Base-by-base conservation (phyloP, 2,797 vertebrate species). In the Lithobates sylvaticus region DNA sequence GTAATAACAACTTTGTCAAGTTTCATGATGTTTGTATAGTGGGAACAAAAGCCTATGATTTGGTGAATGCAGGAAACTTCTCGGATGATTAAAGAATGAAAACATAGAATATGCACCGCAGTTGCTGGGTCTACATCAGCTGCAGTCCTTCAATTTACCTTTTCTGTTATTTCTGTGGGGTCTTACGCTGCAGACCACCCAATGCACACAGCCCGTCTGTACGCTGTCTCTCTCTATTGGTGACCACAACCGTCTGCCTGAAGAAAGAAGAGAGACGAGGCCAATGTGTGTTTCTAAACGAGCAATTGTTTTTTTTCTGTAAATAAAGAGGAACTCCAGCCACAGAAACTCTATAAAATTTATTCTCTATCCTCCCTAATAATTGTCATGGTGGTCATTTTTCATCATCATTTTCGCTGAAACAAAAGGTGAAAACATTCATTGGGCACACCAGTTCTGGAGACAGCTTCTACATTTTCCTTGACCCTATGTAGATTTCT, bases 51-150 rank as follows among this genome's bases (percentile, higher is more conserved):
- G 39, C 77, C 74, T 27, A 32, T 39, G 73, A 77, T 77, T 84
- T 47, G 68, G 73, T 69, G 29, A 84, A 76, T 69, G 50, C 47
- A 78, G 39, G 34, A 32, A 26, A 58, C 67, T 76, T 71, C 74
- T 84, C 67, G 34, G 27, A 84, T 78, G 83, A 84, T 78, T 78
- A 84, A 61, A 77, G 83, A 69, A 15, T 70, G 64, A 84, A 84
- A 58, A 70, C 75, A 29, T 50, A 36, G 29, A 39, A 29, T 44
- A 84, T 74, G 77, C 65, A 58, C 61, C 50, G 29, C 27, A 54
- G 61, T 68, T 64, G 36, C 72, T 69, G 39, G 73, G 61, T 76
- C 54, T 75, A 36, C 15, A n/a, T 44, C 26, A 75, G 54, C 36
- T 74, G 69, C 54, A 82, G 70, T 42, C 72, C 58, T 44, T 83